Evolutionary conservation across 1,140 invertebrate genomes (phyloP).

Genomic region (Augochlora pura): DNA sequence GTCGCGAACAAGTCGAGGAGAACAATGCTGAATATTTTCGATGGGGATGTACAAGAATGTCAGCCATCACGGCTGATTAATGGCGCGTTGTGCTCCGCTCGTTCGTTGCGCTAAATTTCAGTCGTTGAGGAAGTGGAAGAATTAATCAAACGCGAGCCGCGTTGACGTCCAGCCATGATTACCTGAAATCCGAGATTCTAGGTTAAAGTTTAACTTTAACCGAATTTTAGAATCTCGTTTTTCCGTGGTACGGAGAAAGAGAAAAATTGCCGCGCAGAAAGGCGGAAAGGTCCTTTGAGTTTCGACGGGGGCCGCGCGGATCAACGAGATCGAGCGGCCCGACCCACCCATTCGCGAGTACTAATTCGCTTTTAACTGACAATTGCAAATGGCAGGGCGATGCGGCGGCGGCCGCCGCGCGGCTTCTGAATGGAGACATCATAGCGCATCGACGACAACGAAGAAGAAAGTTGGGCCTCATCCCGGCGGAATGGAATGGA

Average conservation of each 20-base stretch:
- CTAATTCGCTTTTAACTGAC: no score
- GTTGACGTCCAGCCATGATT: background rate
- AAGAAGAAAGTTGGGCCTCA: conserved; percentile 21
- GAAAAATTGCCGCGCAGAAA: no score
- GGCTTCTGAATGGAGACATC: background rate
- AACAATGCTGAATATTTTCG: background rate
- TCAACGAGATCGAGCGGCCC: no score
- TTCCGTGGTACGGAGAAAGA: background rate
- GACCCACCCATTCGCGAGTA: background rate
- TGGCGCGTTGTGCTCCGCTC: background rate
- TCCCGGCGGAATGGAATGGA: conserved; percentile 23
- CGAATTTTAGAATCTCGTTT: background rate
- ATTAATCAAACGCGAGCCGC: background rate
- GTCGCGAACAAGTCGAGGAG: background rate
- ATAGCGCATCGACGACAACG: background rate
- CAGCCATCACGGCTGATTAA: background rate
- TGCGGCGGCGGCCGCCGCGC: background rate
- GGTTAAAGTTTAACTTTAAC: no score
- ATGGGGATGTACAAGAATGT: background rate
- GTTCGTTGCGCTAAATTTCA: background rate
- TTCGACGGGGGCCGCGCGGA: no score
- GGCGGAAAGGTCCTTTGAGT: no score
- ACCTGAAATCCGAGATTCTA: background rate
- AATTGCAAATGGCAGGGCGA: background rate
- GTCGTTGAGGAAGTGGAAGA: background rate